phyloP scores from a whole-genome alignment of 2,888 invertebrate species.

The Oscheius sp. region DNA sequence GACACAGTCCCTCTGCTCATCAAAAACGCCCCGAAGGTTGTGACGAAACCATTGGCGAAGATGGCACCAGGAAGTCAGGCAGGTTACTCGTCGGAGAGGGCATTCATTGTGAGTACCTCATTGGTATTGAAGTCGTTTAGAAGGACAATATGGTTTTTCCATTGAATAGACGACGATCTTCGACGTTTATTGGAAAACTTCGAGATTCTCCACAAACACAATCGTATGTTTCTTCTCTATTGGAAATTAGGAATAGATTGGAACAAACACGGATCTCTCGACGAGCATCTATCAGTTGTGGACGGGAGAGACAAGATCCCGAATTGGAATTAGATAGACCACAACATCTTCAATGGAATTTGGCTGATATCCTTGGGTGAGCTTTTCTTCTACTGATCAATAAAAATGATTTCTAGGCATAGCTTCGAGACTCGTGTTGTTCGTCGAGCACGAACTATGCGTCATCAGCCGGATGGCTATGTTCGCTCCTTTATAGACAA shows the following conservation, averaged over 20 bases:
- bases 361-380: constrained; percentile 27
- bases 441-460: constrained; percentile 55
- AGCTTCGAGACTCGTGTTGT: constrained; percentile 39
- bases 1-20: constrained; percentile 40
- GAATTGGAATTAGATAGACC: constrained; percentile 11
- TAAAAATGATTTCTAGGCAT: neutral
- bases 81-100: constrained; percentile 11
- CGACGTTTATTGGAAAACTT: constrained; percentile 27
- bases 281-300: constrained; percentile 27
- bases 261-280: constrained; percentile 6
- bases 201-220: constrained; percentile 12
- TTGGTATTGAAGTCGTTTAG: neutral
- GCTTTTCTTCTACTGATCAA: neutral
- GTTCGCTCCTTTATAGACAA: constrained; percentile 59
- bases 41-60: constrained; percentile 39
- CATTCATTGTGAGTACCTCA: neutral
- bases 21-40: constrained; percentile 35
- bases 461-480: constrained; percentile 58
- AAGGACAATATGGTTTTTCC: constrained; percentile 23
- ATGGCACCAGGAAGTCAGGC: constrained; percentile 45
- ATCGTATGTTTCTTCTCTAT: neutral
- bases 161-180: constrained; percentile 31
- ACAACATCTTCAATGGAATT: constrained; percentile 27
- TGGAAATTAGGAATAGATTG: constrained; percentile 1
- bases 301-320: constrained; percentile 13